phyloP scores from a whole-genome alignment of 2,888 invertebrate species.

The Heliconius aoede region DNA sequence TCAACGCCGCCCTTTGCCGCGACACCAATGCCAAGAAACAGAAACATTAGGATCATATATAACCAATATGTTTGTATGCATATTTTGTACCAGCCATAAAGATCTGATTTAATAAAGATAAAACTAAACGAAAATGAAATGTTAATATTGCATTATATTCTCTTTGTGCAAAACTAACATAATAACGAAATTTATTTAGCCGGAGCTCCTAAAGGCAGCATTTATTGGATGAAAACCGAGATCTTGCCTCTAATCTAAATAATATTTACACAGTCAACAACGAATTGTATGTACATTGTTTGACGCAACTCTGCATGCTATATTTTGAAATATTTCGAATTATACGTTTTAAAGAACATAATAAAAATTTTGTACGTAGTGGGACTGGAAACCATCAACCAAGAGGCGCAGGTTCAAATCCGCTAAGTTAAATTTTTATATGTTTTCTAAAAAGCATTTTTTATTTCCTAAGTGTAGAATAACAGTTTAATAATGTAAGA shows the following conservation, averaged over 20 bases:
- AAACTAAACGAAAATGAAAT: background rate
- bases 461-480: no score
- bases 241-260: slow-evolving; percentile 26
- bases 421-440: no score
- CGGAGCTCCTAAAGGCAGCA: slow-evolving; percentile 14
- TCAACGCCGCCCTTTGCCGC: background rate
- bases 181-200: slow-evolving; percentile 29
- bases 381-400: no score
- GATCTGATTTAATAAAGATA: background rate
- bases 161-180: slow-evolving; percentile 21
- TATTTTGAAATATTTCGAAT: background rate
- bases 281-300: slow-evolving; percentile 17
- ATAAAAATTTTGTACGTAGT: background rate
- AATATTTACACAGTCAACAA: slow-evolving; percentile 22
- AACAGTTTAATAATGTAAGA: no score
- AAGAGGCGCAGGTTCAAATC: no score
- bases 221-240: slow-evolving; percentile 31
- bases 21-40: background rate
- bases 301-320: slow-evolving; percentile 5
- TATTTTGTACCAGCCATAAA: background rate
- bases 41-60: background rate
- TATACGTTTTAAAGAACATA: background rate
- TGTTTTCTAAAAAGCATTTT: no score
- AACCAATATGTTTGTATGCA: background rate
- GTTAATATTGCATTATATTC: slow-evolving; percentile 3